phyloP scores from a whole-genome alignment of 2,888 invertebrate genomes.

The Eupithecia pulchellata region DNA sequence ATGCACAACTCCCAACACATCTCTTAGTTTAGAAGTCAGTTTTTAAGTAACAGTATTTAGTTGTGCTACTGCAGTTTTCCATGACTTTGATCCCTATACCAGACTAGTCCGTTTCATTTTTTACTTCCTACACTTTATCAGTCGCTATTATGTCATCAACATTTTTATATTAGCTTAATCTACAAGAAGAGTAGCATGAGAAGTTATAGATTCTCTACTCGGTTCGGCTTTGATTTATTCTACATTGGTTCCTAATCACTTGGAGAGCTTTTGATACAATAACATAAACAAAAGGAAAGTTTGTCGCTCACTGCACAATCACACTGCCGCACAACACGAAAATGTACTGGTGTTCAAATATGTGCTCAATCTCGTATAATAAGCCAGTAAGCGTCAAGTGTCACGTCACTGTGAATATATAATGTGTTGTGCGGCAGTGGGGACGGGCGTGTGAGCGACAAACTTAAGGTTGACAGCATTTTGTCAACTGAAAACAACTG shows the following conservation, averaged over 20 bases:
- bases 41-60: conserved; percentile 6
- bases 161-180: conserved; percentile 36
- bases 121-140: conserved; percentile 29
- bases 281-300: not conserved
- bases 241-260: not conserved
- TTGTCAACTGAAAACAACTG: not conserved
- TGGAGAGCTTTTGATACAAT: not conserved
- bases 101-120: conserved; percentile 38
- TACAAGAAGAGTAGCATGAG: conserved; percentile 15
- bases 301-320: not conserved
- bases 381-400: too few relatives aligned
- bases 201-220: not conserved
- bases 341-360: not conserved
- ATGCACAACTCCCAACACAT: conserved; percentile 3
- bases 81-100: conserved; percentile 40
- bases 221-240: not conserved
- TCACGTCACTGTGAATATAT: not conserved
- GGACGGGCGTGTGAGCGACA: not conserved
- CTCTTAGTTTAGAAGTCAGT: not conserved
- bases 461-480: not conserved
- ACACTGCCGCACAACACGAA: not conserved
- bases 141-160: conserved; percentile 31
- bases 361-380: not conserved
- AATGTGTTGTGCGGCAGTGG: not conserved
- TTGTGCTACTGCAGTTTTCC: conserved; percentile 17